Evolutionary conservation across 2,113 vertebrate species (phyloP), one percentile per base, ranked within the genome.

Genomic region (Martes martes): DNA sequence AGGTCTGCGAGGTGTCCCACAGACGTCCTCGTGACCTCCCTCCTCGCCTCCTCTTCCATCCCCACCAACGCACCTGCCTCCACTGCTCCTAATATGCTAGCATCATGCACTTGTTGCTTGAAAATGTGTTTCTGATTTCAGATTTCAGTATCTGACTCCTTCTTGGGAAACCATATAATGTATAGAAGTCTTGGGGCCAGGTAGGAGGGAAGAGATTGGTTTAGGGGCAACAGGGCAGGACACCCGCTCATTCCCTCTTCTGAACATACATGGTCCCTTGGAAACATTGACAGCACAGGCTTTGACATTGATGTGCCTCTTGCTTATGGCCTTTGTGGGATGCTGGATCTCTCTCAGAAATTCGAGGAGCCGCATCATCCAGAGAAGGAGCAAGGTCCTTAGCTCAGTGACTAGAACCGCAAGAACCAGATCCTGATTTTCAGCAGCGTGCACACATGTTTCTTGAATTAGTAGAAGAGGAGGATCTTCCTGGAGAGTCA

Each of bases 81-180:
- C 0, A 18, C 11, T 15, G 45, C 36, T 42, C 82, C 26, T 81
- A 55, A 84, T 87, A 82, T 89, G 80, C 97, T 89, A 52, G 63
- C 89, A 13, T n/a, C 61, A 82, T 45, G 93, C 94, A 33, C 98
- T 98, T 98, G 97, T 98, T 97, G 94, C 98, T 93, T 95, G 96
- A 97, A 98, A 97, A 92, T 78, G 83, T 57, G 76, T 98, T 98
- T 99, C 98, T 97, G 97, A 98, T 98, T 98, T 98, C 97, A 98
- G 94, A 98, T 97, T 98, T 98, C 95, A 93, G 97, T 98, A 98
- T 98, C 97, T 92, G 98, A 95, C 83, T 98, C 93, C 95, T 97
- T 98, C 98, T 98, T 50, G 97, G 97, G 97, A 98, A 98, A 73
- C 52, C 97, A 95, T 86, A 94, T 0, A 1, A 95, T 95, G 69